Evolutionary conservation across 1,140 invertebrate species (phyloP).

Genomic region (Archegozetes longisetosus): DNA sequence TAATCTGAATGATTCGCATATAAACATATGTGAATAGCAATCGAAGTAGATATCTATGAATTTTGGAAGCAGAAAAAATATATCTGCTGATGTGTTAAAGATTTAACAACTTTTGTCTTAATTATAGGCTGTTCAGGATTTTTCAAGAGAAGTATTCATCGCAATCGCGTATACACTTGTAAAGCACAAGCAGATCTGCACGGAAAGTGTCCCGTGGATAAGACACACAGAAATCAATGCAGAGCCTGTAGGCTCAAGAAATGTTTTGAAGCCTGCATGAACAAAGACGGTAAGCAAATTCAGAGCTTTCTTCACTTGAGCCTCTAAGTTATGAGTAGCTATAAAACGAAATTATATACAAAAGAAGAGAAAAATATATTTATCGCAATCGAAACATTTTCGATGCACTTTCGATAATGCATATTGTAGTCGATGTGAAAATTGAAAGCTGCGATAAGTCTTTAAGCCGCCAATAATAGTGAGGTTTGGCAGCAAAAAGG

Average conservation of each 20-base stretch:
- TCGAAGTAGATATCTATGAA: no score
- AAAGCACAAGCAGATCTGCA: constrained; percentile 83
- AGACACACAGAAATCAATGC: constrained; percentile 93
- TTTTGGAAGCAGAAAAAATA: no score
- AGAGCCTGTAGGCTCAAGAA: constrained; percentile 86
- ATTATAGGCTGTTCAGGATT: constrained; percentile 78
- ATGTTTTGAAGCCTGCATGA: constrained; percentile 94
- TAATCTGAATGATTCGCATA: no score
- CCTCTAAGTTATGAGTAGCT: background rate
- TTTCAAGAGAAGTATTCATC: constrained; percentile 90
- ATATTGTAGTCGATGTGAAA: background rate
- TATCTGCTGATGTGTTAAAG: no score
- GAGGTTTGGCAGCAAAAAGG: background rate
- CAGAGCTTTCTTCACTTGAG: background rate
- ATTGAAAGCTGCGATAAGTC: background rate
- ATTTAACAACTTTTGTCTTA: background rate
- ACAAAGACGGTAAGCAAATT: constrained; percentile 79
- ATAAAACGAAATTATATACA: background rate
- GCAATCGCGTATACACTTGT: constrained; percentile 87
- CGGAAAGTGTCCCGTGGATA: constrained; percentile 85
- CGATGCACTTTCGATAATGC: no score
- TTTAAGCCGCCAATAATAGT: background rate
- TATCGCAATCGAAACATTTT: background rate
- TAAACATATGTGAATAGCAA: no score
- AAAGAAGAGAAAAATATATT: background rate